phyloP scores from a whole-genome alignment of 64 coral and sea anemone species.

The Trachythela sp. region DNA sequence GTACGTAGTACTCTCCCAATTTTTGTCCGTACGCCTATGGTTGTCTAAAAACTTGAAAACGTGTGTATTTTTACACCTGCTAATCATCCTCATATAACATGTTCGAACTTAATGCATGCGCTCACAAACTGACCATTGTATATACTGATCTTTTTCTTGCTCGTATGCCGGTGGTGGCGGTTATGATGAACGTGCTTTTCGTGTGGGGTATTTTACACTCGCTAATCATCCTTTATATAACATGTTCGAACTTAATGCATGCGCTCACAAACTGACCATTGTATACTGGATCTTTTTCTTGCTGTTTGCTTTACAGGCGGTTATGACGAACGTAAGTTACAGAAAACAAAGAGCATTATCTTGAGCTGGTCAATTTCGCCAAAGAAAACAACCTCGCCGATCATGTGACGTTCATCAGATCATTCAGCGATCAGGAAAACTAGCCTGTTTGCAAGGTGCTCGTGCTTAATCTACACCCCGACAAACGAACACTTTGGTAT shows the following conservation, averaged over 20 bases:
- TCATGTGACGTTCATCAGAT: constrained; percentile 74
- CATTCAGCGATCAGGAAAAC: constrained; percentile 85
- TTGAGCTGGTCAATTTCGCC: constrained; percentile 61
- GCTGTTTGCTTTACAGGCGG: constrained; percentile 58
- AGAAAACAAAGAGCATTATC: constrained; percentile 86
- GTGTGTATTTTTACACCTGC: too few species aligned
- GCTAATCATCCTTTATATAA: too few species aligned
- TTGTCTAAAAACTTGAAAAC: too few species aligned
- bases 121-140: background rate
- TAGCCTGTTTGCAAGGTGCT: constrained; percentile 61
- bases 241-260: too few species aligned
- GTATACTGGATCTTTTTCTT: background rate
- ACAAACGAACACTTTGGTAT: constrained; percentile 94
- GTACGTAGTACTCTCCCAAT: too few species aligned
- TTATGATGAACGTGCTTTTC: too few species aligned
- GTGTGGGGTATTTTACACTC: too few species aligned
- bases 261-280: background rate
- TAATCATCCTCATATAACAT: too few species aligned
- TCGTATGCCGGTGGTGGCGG: too few species aligned
- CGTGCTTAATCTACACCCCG: constrained; percentile 78
- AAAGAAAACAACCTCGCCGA: constrained; percentile 53
- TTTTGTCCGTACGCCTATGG: too few species aligned
- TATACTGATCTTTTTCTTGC: too few species aligned
- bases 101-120: too few species aligned
- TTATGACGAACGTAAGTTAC: constrained; percentile 84